These are phyloP conservation scores for Drosophila pectinifera DNA, from an alignment of 1,140 invertebrate species.

Conservation along the genomic window DNA sequence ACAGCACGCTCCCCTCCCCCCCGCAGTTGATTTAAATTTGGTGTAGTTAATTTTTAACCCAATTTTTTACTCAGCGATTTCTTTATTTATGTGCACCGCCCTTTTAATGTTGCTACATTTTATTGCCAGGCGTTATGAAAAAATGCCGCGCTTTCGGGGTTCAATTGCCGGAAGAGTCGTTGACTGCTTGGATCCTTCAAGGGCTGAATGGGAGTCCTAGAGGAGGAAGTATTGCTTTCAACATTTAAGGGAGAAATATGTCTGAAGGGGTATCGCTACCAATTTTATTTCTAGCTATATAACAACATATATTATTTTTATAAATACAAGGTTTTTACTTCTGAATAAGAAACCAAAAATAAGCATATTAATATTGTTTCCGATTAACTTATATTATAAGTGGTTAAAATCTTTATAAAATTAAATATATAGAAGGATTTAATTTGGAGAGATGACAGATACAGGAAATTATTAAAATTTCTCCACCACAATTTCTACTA, in stretches of 20 bases:
- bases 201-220: not conserved
- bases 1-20: conserved; percentile 2
- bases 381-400: too few species aligned
- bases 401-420: too few species aligned
- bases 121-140: conserved; percentile 53
- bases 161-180: conserved; percentile 40
- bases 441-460: not conserved
- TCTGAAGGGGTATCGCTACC: too few species aligned
- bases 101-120: conserved; percentile 78
- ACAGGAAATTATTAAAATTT: too few species aligned
- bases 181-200: not conserved
- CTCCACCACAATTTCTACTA: too few species aligned
- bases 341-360: too few species aligned
- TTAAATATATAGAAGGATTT: not conserved
- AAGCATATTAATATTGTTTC: too few species aligned
- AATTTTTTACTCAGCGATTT: conserved; percentile 60
- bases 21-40: conserved; percentile 79
- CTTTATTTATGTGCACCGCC: conserved; percentile 77
- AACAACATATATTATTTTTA: too few species aligned
- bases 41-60: conserved; percentile 82
- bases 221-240: not conserved
- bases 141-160: conserved; percentile 32
- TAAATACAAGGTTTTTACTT: too few species aligned
- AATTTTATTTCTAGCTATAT: too few species aligned
- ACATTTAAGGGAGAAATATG: not conserved